Conservation (phyloP, 2,888 invertebrate species). For the Antheraea yamamai region DNA sequence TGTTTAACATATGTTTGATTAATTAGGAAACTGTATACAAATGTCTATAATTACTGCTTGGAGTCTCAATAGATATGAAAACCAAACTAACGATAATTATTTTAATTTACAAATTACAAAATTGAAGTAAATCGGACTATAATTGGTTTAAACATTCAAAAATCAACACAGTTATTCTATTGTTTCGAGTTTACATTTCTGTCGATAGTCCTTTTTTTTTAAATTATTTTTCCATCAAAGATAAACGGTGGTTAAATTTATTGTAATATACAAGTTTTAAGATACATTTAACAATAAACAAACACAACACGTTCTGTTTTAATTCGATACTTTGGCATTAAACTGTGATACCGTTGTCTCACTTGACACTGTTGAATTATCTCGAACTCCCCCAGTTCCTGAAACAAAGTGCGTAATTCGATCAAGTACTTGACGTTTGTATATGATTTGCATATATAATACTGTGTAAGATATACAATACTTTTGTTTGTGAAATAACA, state of each 20-base stretch:
- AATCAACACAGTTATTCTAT: too few relatives aligned
- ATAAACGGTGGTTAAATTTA: background rate
- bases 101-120: too few relatives aligned
- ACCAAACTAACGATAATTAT: too few relatives aligned
- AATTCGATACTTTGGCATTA: slow-evolving; percentile 11
- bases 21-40: too few relatives aligned
- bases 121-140: too few relatives aligned
- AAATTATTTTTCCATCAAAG: background rate
- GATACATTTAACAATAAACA: background rate
- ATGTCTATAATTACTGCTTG: too few relatives aligned
- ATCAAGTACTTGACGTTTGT: slow-evolving; percentile 5
- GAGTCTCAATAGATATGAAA: too few relatives aligned
- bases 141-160: too few relatives aligned
- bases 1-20: too few relatives aligned
- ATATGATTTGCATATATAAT: slow-evolving; percentile 3
- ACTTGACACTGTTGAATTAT: slow-evolving; percentile 1
- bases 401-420: slow-evolving; percentile 19
- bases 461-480: background rate
- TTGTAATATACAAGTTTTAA: background rate
- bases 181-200: too few relatives aligned
- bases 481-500: background rate
- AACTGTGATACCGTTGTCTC: background rate
- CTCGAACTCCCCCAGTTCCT: slow-evolving; percentile 5
- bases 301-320: background rate
- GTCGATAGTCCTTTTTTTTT: too few relatives aligned